Base-by-base conservation (phyloP, 2,888 invertebrate genomes). In the Nineta flava region DNA sequence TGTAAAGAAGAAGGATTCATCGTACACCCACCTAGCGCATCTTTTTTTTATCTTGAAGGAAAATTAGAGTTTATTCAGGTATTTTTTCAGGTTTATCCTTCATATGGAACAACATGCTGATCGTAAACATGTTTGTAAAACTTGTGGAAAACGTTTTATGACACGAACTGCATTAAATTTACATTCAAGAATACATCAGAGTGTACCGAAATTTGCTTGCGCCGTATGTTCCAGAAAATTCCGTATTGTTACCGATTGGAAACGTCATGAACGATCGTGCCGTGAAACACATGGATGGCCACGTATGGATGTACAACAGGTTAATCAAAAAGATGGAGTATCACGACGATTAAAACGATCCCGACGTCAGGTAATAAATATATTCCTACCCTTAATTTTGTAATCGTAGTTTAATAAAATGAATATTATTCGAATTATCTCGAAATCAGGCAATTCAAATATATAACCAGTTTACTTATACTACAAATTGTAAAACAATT, bases 91-190 rank as follows among this genome's bases (percentile, higher is more conserved):
- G 5, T 48, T 42, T 26, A 26, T n/a, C 9, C 42, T 35, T 13
- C 48, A 48, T 16, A 48, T 48, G 48, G 41, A 42, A 12, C 48
- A 48, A 16, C 48, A 48, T 19, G 26, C 21, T 9, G 48, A 48
- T 13, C 41, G 48, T 41, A 48, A 41, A 31, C 42, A 41, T 43
- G 48, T 12, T 15, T 48, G 48, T 42, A 21, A 21, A 16, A 31
- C 26, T 3, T 48, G 48, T 32, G 42, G 42, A 26, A 48, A 48
- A 41, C 41, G 31, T 9, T 48, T 48, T 13, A 42, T 48, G 31
- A 42, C 48, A 9, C 31, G 42, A 3, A 41, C 21, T 12, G 48
- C 48, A 13, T 41, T 48, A n/a, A 26, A 31, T 10, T 42, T 48
- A 13, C 48, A 48, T 31, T 21, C 32, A 17, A 34, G 48, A 3